phyloP scores from a whole-genome alignment of 1,140 invertebrate species.

The Nasonia giraulti region DNA sequence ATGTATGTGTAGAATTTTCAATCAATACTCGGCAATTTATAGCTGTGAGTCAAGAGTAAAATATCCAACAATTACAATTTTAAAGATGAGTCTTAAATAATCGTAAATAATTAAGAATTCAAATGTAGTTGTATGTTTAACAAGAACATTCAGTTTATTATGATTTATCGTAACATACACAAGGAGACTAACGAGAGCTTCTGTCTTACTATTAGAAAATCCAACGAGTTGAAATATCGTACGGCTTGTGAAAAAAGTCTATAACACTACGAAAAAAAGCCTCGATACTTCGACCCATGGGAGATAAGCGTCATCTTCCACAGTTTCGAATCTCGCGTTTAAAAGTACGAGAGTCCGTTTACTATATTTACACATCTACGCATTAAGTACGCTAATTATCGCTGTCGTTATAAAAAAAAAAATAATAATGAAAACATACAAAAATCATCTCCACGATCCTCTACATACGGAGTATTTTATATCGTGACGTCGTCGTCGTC shows the following conservation, averaged over 20 bases:
- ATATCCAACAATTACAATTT: too few relatives aligned
- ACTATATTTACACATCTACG: not conserved
- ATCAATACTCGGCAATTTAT: too few relatives aligned
- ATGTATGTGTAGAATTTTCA: too few relatives aligned
- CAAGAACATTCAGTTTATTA: not conserved
- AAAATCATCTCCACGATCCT: not conserved
- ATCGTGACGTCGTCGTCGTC: not conserved
- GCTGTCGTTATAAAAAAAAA: not conserved
- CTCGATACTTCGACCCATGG: not conserved
- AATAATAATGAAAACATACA: not conserved
- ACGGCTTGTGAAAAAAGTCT: not conserved
- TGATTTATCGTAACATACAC: not conserved
- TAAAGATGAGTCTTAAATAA: not conserved
- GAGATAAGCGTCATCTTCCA: not conserved
- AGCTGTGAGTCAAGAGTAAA: too few relatives aligned
- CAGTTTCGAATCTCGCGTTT: not conserved
- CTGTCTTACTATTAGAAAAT: not conserved
- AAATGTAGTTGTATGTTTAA: not conserved
- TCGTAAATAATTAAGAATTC: not conserved
- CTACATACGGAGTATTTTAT: not conserved
- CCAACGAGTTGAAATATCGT: not conserved
- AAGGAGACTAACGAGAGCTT: not conserved
- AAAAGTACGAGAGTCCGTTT: not conserved
- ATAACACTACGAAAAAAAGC: not conserved
- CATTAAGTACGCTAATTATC: not conserved